Evolutionary conservation across 2,797 vertebrate genomes (phyloP).

Genomic region (Moxostoma hubbsi): DNA sequence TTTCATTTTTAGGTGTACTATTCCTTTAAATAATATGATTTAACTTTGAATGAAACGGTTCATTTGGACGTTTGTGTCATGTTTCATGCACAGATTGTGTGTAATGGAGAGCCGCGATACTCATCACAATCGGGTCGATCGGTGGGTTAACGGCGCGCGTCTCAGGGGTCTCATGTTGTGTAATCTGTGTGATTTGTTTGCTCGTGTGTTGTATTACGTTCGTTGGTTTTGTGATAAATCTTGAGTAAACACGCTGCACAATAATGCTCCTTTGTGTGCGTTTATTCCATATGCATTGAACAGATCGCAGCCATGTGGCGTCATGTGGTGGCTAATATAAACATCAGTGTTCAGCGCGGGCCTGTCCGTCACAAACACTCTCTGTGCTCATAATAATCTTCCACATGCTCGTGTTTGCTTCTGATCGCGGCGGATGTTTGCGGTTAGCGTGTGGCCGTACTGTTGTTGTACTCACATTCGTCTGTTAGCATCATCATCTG

Average conservation of each 20-base stretch:
- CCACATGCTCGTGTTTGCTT: background rate
- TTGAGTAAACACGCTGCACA: slow-evolving; percentile 61
- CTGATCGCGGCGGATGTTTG: background rate
- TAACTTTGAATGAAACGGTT: too few species aligned
- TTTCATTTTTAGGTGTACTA: too few species aligned
- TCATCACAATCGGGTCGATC: slow-evolving; percentile 9
- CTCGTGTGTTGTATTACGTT: slow-evolving; percentile 1
- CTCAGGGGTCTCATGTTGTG: background rate
- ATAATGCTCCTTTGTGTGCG: slow-evolving; percentile 77
- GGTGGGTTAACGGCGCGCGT: slow-evolving; percentile 5
- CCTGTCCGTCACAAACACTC: slow-evolving; percentile 69
- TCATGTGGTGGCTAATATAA: slow-evolving; percentile 58
- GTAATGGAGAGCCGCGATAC: background rate
- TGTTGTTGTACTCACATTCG: too few species aligned
- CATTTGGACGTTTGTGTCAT: too few species aligned
- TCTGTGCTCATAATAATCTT: too few species aligned
- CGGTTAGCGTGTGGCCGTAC: too few species aligned
- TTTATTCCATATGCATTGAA: slow-evolving; percentile 83
- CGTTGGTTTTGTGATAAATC: slow-evolving; percentile 19
- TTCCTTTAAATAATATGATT: too few species aligned
- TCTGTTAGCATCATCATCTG: background rate
- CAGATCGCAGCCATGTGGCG: slow-evolving; percentile 84
- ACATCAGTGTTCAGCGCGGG: slow-evolving; percentile 74
- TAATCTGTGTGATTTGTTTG: slow-evolving; percentile 11
- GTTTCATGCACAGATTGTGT: too few species aligned